Evolutionary conservation across 2,113 vertebrate species (phyloP), one percentile per base, ranked within the genome.

Genomic region (Greenwoodochromis staneri): DNA sequence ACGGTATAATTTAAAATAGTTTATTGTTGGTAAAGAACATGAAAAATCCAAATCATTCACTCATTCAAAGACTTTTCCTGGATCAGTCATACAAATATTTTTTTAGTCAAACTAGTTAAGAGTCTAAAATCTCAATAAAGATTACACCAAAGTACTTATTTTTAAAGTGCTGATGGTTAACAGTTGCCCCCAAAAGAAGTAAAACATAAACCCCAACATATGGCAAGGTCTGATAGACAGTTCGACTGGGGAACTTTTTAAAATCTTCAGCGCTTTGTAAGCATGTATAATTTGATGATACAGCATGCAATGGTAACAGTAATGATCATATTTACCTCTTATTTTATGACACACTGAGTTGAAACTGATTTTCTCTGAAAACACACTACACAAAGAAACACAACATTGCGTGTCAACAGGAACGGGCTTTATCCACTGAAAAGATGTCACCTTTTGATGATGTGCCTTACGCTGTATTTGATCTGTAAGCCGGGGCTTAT

Each of bases 371-470:
- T 76, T 51, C 49, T 54, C 51, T 12, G 2, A 57, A 51, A 24
- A 54, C 17, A 54, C 21, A 81, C 21, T 27, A 27, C 27, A 5
- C n/a, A 66, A 86, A 66, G 14, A 40, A 66, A 81, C 24, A 53
- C 51, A 55, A 31, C 1, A 7, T 42, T 38, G 16, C 3, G 71
- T 14, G 83, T 81, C 81, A 82, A 61, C 63, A 29, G 16, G 34
- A 85, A 53, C 1, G 2, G 8, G 4, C 57, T 29, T 4, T 7
- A 12, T 73, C 83, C 57, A 9, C n/a, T 55, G 27, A 85, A 34
- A n/a, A 53, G 69, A 87, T 54, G 85, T 57, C 51, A n/a, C 57
- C 19, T 38, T 8, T 34, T 85, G 38, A 71, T 36, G 24, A 71
- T 36, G 31, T 53, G 80, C 47, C 66, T 54, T 40, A 63, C 1